Conservation (phyloP, 2,797 vertebrate species). For the Aselliscus stoliczkanus region DNA sequence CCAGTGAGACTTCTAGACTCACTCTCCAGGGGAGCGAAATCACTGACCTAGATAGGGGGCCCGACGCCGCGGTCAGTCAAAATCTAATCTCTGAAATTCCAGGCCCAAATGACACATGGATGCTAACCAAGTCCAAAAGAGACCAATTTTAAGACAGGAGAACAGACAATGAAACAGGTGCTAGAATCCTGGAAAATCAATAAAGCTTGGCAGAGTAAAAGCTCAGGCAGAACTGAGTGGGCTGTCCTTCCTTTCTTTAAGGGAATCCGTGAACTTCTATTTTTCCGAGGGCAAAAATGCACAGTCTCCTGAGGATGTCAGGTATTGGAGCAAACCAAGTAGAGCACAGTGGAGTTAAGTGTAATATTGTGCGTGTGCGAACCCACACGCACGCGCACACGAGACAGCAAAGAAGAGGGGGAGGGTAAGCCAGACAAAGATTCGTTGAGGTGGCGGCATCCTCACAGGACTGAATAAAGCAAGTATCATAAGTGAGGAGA, state of each 20-base stretch:
- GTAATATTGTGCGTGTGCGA: rapidly evolving
- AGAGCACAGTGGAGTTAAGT: neutral
- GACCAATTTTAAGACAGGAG: neutral
- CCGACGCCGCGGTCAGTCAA: neutral
- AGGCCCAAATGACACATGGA: neutral
- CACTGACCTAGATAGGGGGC: neutral
- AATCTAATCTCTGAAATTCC: neutral
- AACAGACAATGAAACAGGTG: neutral
- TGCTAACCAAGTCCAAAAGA: neutral
- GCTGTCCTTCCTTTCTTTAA: neutral
- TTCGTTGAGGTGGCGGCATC: neutral
- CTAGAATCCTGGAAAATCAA: neutral
- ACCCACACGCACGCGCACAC: rapidly evolving
- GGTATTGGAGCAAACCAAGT: neutral
- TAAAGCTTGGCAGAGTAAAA: neutral
- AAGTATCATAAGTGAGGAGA: neutral
- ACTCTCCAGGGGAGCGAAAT: neutral
- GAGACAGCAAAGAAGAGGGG: neutral
- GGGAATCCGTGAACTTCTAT: neutral
- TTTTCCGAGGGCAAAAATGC: neutral
- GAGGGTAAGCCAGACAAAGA: neutral
- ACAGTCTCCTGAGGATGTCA: neutral
- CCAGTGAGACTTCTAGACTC: constrained; percentile 26
- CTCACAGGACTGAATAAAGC: neutral
- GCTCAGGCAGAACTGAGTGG: neutral